These are phyloP conservation scores for Chionomys nivalis DNA, from an alignment of 2,113 vertebrate genomes.

Conservation along the genomic window DNA sequence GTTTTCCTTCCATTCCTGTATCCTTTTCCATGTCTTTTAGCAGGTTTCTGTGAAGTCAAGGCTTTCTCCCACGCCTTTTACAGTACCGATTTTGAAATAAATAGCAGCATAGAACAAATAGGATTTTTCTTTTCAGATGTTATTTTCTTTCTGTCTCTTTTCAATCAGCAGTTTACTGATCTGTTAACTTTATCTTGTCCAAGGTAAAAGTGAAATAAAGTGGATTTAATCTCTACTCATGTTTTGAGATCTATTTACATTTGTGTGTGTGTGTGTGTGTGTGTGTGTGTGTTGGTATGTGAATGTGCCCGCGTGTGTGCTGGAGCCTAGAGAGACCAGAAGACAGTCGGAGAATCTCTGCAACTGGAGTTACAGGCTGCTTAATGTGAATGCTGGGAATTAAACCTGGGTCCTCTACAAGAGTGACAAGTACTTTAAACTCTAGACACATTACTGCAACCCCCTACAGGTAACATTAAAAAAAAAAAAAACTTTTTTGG, in stretches of 20 bases:
- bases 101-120: constrained; percentile 23
- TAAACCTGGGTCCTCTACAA: neutral
- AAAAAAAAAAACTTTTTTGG: no score
- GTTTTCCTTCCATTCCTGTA: neutral
- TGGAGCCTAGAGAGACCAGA: neutral
- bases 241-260: neutral
- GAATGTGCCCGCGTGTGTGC: neutral
- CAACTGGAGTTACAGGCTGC: neutral
- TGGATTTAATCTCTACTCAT: neutral
- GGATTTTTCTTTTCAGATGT: constrained; percentile 62
- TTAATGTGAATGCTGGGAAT: neutral
- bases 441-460: neutral
- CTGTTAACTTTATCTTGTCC: constrained; percentile 60
- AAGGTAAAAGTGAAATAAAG: constrained; percentile 41
- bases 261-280: neutral
- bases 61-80: neutral
- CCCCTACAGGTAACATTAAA: neutral
- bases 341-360: neutral
- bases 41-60: neutral
- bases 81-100: constrained; percentile 52
- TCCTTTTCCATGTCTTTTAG: neutral
- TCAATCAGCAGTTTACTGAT: constrained; percentile 52
- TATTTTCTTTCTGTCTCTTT: constrained; percentile 62
- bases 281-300: neutral
- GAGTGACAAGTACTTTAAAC: neutral